Base-by-base conservation (phyloP, 2,888 invertebrate species). In the Trilocha varians region DNA sequence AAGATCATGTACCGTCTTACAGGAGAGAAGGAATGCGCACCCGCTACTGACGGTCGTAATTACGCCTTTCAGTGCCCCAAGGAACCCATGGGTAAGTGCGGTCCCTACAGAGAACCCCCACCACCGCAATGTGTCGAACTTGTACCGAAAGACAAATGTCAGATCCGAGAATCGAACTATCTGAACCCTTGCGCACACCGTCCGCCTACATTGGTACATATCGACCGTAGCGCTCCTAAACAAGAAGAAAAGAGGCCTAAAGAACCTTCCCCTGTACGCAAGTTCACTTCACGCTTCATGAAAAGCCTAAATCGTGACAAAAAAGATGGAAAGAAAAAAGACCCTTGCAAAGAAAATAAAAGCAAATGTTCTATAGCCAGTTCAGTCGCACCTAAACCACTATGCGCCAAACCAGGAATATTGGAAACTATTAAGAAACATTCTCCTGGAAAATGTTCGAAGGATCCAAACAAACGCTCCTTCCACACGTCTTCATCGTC, bases 181-280 rank as follows among this genome's bases (percentile, higher is more conserved):
- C 44, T 62, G 9, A 67, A 73, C 47, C 69, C 70, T 11, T 76
- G 75, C 53, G 63, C 62, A n/a, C 69, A 73, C 42, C 58, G 53
- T 1, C 70, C 71, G 2, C 65, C 65, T 13, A 45, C 65, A 2
- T 46, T 73, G 18, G 18, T 70, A 5, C 59, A 68, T 38, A 54
- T 74, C 15, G 66, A 73, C 18, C 68, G 76, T 25, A 38, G 43
- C 39, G 38, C 46, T 32, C 39, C 45, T n/a, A 5, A 15, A 3
- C 16, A 13, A 13, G 36, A 32, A 8, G n/a, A 14, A n/a, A 38
- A 14, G 32, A 13, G 17, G 17, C 35, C 37, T 39, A 11, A 42
- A 42, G 3, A 47, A 42, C 3, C 47, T 36, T 16, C 45, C 8
- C 35, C 61, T 48, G 44, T 50, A 39, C 38, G 41, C 32, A 32